Conservation (phyloP, 2,113 vertebrate genomes). For the Dromas ardeola region DNA sequence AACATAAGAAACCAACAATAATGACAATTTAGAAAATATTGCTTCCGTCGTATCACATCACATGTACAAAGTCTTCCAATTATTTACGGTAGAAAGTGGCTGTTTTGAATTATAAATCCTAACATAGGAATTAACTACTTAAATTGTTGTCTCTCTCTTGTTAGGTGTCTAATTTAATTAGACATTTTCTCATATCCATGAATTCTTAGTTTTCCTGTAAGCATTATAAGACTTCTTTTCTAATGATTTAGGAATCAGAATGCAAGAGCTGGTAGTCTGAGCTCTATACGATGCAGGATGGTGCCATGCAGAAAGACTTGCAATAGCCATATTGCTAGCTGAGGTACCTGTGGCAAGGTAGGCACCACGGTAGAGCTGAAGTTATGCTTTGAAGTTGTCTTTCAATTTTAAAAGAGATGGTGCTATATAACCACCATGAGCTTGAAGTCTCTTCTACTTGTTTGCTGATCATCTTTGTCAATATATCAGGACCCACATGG, state of each 20-base stretch:
- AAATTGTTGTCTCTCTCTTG: neutral
- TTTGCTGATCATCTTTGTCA: neutral
- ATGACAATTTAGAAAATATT: neutral
- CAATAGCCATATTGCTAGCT: neutral
- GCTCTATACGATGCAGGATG: neutral
- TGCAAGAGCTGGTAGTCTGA: neutral
- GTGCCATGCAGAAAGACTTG: neutral
- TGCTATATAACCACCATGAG: neutral
- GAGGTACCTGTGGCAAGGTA: neutral
- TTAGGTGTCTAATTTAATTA: neutral
- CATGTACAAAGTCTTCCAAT: neutral
- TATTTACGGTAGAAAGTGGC: neutral
- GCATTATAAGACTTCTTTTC: neutral
- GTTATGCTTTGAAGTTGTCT: neutral
- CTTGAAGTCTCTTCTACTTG: neutral
- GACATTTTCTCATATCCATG: neutral
- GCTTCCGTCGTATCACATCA: neutral
- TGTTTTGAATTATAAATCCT: neutral
- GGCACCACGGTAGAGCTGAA: rapidly evolving
- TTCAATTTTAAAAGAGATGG: neutral
- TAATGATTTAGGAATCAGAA: neutral
- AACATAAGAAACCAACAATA: neutral
- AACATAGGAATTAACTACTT: neutral
- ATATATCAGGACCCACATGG: neutral
- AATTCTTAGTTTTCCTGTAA: neutral